Conservation (phyloP, 1,140 invertebrate genomes). For the Octopus sinensis region DNA sequence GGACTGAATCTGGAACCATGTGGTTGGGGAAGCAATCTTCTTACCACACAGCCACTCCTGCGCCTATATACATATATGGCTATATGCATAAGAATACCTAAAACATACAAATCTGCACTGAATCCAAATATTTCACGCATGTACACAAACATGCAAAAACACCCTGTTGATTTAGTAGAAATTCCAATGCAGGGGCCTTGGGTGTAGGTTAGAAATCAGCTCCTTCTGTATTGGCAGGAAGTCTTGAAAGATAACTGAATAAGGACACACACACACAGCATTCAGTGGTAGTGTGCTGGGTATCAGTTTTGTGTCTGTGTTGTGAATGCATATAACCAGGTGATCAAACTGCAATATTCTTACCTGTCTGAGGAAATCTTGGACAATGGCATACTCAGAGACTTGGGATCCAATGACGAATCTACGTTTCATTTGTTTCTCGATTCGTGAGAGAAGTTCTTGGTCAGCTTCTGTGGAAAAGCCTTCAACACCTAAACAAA, state of each 20-base stretch:
- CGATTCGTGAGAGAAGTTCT: conserved; percentile 82
- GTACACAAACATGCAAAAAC: no score
- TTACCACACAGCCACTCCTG: no score
- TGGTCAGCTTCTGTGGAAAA: conserved; percentile 94
- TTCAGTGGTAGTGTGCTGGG: not conserved
- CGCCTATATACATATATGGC: no score
- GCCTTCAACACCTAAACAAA: conserved; percentile 81
- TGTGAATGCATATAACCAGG: not conserved
- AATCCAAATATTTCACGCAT: no score
- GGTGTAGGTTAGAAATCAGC: not conserved
- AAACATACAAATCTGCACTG: no score
- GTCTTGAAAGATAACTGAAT: not conserved
- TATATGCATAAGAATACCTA: no score
- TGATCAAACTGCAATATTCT: conserved; percentile 9
- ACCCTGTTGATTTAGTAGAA: not conserved
- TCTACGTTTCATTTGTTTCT: conserved; percentile 89
- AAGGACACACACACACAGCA: not conserved
- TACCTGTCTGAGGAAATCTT: conserved; percentile 85
- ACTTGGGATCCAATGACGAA: conserved; percentile 93
- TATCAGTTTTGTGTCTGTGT: not conserved
- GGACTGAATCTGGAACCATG: no score
- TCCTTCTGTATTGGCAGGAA: not conserved
- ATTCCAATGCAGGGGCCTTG: not conserved
- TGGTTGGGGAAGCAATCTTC: no score
- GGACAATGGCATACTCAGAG: conserved; percentile 87